These are phyloP conservation scores for Tachycineta bicolor DNA, from an alignment of 2,113 vertebrate genomes.

Conservation along the genomic window DNA sequence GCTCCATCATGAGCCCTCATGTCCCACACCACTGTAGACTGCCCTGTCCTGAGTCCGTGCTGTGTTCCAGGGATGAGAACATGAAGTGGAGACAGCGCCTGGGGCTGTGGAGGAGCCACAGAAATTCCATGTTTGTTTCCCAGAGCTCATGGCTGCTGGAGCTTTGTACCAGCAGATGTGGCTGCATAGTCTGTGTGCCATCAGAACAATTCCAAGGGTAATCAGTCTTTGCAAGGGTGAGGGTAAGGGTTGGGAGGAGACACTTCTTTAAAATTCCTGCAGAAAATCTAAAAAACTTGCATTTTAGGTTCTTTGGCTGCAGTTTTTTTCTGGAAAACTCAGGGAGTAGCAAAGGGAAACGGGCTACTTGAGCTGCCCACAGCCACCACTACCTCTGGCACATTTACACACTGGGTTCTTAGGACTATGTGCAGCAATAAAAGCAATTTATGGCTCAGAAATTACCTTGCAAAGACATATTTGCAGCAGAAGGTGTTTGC, in stretches of 20 bases:
- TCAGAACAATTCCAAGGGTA: background rate
- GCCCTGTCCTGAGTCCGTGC: accelerated
- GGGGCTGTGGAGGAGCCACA: background rate
- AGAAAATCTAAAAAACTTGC: background rate
- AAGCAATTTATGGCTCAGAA: background rate
- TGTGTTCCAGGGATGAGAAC: background rate
- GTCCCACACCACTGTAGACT: background rate
- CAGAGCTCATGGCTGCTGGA: background rate
- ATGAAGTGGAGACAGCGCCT: background rate
- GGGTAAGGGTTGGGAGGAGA: background rate
- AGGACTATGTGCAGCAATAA: background rate
- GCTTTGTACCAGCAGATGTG: background rate
- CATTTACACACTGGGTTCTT: background rate
- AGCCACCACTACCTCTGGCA: background rate
- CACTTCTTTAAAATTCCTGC: background rate
- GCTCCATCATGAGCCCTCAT: background rate
- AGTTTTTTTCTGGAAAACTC: background rate
- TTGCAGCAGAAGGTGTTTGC: background rate
- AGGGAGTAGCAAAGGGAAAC: background rate
- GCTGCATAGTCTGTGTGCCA: background rate
- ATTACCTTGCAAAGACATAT: background rate
- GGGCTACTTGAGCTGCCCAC: background rate
- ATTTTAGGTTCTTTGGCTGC: background rate
- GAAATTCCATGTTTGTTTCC: background rate
- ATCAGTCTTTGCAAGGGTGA: background rate